phyloP scores from a whole-genome alignment of 2,888 invertebrate species.

The Ichneumon xanthorius region DNA sequence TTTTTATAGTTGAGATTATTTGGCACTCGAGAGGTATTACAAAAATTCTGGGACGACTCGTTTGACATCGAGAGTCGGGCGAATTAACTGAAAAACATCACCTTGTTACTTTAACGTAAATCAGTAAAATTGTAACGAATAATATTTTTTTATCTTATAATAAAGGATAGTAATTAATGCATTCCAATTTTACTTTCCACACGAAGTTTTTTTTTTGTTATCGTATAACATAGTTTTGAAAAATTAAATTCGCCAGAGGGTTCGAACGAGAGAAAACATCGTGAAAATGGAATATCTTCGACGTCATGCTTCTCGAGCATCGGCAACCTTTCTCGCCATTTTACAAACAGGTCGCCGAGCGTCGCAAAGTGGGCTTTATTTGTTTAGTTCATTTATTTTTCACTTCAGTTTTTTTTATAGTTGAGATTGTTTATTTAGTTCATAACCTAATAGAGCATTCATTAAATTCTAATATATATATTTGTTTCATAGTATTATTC shows the following conservation, averaged over 20 bases:
- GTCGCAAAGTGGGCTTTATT: conserved; percentile 1
- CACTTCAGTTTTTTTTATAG: background rate
- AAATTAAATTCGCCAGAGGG: background rate
- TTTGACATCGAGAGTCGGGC: background rate
- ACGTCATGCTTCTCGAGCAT: conserved; percentile 68
- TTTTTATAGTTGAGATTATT: background rate
- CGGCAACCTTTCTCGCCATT: background rate
- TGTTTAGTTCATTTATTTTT: no score
- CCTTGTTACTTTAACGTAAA: background rate
- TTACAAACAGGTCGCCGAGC: background rate
- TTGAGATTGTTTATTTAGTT: background rate
- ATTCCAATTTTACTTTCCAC: background rate
- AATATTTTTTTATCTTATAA: background rate
- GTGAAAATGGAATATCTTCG: conserved; percentile 78
- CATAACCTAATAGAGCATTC: no score
- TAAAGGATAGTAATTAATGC: background rate
- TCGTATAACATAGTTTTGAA: background rate
- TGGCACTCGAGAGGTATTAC: conserved; percentile 54
- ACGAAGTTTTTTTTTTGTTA: background rate
- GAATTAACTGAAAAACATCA: background rate
- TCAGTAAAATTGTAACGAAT: background rate
- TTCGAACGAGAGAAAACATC: background rate
- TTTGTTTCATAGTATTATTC: no score
- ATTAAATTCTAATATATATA: no score
- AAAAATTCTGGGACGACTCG: background rate